These are phyloP conservation scores for Propsilocerus akamusi DNA, from an alignment of 1,140 invertebrate genomes.

Conservation along the genomic window DNA sequence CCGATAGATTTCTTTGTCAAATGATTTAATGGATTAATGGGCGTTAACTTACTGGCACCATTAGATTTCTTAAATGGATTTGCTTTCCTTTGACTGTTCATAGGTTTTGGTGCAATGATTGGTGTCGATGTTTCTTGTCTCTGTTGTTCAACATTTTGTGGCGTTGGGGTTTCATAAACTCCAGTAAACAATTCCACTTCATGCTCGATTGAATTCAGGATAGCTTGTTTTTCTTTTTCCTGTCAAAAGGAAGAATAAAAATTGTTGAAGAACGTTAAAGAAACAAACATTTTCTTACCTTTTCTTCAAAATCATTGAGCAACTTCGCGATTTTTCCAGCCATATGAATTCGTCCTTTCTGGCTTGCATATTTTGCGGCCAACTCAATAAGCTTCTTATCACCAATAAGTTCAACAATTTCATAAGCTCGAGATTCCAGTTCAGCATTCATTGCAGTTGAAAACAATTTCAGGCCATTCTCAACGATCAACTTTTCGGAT, in stretches of 20 bases:
- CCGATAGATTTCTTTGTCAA: slow-evolving; percentile 7
- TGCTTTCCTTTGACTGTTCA: not conserved
- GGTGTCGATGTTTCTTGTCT: not conserved
- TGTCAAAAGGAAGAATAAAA: not conserved
- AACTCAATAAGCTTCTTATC: slow-evolving; percentile 57
- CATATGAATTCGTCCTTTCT: slow-evolving; percentile 51
- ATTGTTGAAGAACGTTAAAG: not conserved
- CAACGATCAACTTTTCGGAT: slow-evolving; percentile 40
- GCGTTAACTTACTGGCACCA: not conserved
- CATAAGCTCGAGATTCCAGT: slow-evolving; percentile 66
- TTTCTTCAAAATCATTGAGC: slow-evolving; percentile 19
- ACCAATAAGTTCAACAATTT: slow-evolving; percentile 67
- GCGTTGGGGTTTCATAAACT: not conserved
- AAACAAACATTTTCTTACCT: slow-evolving; percentile 7
- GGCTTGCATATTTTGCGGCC: slow-evolving; percentile 71
- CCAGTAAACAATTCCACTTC: not conserved
- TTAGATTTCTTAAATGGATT: slow-evolving; percentile 7
- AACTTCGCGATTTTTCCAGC: slow-evolving; percentile 43
- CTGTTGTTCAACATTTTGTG: not conserved
- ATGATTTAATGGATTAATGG: slow-evolving; percentile 2
- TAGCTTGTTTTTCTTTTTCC: not conserved
- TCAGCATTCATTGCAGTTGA: slow-evolving; percentile 26
- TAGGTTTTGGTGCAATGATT: slow-evolving; percentile 5
- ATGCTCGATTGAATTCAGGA: not conserved
- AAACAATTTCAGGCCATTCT: slow-evolving; percentile 77